These are phyloP conservation scores for Bruchidius siliquastri DNA, from an alignment of 2,888 invertebrate species.

Conservation along the genomic window DNA sequence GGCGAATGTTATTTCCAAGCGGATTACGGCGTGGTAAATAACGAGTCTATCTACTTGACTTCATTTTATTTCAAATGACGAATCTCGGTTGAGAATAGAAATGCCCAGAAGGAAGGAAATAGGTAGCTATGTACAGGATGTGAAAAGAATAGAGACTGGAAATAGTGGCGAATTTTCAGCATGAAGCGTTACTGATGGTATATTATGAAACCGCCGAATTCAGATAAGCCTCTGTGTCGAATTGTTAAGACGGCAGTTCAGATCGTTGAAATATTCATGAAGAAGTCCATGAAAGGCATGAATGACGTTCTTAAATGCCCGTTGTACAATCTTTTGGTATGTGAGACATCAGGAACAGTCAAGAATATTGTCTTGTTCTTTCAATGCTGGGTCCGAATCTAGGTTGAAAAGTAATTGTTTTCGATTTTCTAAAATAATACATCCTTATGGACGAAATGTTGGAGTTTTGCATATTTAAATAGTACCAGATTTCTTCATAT, in stretches of 20 bases:
- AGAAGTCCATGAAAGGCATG: constrained; percentile 16
- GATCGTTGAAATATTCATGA: constrained; percentile 32
- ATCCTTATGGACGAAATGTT: no score
- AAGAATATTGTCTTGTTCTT: no score
- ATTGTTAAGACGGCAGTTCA: constrained; percentile 32
- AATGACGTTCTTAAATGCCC: no score
- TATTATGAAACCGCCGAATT: constrained; percentile 13
- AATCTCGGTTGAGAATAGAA: not conserved
- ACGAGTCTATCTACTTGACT: not conserved
- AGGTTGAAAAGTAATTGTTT: no score
- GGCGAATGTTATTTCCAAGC: no score
- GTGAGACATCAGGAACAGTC: no score
- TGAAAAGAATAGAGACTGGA: not conserved
- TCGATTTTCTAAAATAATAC: no score
- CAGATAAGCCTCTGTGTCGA: constrained; percentile 30
- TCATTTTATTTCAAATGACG: not conserved
- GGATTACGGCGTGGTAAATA: no score
- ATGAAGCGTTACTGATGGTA: not conserved
- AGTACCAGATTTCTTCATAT: no score
- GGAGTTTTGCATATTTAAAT: no score
- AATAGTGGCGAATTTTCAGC: not conserved
- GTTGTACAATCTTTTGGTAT: no score
- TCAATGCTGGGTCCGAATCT: no score
- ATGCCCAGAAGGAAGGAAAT: not conserved
- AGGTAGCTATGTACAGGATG: not conserved